Base-by-base conservation (phyloP, 2,797 vertebrate genomes). In the Trachurus trachurus region DNA sequence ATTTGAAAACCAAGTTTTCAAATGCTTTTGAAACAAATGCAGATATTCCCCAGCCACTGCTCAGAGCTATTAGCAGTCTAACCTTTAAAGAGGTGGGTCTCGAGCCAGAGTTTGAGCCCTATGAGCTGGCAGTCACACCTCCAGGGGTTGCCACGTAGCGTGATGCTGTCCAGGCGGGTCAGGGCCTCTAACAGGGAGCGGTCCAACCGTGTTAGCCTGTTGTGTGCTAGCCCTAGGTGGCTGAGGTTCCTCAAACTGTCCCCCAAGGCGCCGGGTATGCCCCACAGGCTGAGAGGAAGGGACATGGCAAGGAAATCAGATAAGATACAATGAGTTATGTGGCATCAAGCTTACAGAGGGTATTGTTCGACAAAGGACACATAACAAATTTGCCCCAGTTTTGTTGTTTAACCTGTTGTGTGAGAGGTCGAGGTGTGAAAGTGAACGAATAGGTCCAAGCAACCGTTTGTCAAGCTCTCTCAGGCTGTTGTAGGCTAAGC, bases 31-130 rank as follows among this genome's bases (percentile, higher is more conserved):
- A 74, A 71, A 74, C 3, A 2, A 26, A 52, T 53, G 4, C 9
- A 63, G 31, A 71, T 19, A 22, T 66, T 71, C 7, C 42, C 4
- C 17, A 66, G 45, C 45, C 29, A 13, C 0, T 39, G 50, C 60
- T 61, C 16, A 7, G 19, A 74, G 76, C 50, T 69, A 50, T 44
- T 16, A 22, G 42, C 47, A 62, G 17, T 83, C 91, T 93, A 85
- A 99, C 98, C 98, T 97, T 96, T 97, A 76, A 97, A 99, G 62
- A 96, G 88, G 90, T 98, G 99, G 54, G 93, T 97, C 92, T 99
- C 98, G 93, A 99, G 89, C 98, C 98, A 99, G 74, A 99, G 95
- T 93, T 99, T 99, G 78, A 99, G 93, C 72, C 96, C 95, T 80
- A 98, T 96, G 78, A 98, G 89, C 61, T 97, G 96, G 79, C 98